Evolutionary conservation across 2,113 vertebrate species (phyloP).

Genomic region (Pseudopodoces humilis): DNA sequence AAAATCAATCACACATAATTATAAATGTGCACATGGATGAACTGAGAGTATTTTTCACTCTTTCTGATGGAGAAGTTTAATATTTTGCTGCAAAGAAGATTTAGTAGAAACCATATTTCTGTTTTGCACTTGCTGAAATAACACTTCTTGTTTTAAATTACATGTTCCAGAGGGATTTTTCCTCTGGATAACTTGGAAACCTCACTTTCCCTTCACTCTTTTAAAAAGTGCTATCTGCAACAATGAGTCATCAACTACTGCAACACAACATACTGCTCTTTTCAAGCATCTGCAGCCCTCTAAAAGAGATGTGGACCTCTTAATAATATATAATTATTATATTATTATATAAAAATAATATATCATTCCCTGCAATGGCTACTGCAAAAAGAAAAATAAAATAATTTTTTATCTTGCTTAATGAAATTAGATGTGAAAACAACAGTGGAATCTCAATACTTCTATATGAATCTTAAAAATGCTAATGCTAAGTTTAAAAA

Average conservation of each 20-base stretch:
- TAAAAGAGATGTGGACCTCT: background rate
- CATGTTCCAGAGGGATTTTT: background rate
- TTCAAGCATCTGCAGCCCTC: slow-evolving; percentile 27
- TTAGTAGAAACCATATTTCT: background rate
- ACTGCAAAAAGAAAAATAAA: background rate
- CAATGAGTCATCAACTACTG: slow-evolving; percentile 78
- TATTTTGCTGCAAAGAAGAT: background rate
- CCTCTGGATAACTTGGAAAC: slow-evolving; percentile 29
- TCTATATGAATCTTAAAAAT: background rate
- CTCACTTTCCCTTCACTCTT: slow-evolving; percentile 24
- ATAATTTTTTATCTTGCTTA: slow-evolving; percentile 1
- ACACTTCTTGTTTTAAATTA: background rate
- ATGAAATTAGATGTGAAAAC: background rate
- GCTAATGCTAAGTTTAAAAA: background rate
- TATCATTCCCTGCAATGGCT: background rate
- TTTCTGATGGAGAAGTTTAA: background rate
- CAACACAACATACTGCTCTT: slow-evolving; percentile 55
- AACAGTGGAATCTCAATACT: background rate
- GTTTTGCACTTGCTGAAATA: background rate
- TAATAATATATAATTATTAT: background rate
- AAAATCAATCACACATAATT: background rate
- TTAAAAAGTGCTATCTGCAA: slow-evolving; percentile 68
- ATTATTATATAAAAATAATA: too few relatives aligned
- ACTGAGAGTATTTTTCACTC: background rate
- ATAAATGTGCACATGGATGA: background rate